Conservation (phyloP, 2,113 vertebrate species). For the Erpornis zantholeuca region DNA sequence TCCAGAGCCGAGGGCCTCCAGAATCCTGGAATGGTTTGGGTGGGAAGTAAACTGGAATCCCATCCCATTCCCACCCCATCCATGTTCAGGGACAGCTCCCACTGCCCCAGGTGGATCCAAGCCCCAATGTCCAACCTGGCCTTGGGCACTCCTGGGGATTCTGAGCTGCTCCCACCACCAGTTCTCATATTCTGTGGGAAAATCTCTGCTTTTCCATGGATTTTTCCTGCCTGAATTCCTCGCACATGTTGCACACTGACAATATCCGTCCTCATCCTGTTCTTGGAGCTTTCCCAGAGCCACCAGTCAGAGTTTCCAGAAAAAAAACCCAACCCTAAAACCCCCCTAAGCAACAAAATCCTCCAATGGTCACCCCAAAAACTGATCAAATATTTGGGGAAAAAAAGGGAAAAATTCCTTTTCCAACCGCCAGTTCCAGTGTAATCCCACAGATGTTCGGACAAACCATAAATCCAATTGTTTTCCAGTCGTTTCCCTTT, state of each 20-base stretch:
- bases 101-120: rapidly evolving
- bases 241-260: rapidly evolving
- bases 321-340: neutral
- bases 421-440: neutral
- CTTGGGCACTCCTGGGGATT: neutral
- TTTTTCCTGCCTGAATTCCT: neutral
- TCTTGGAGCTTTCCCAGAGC: neutral
- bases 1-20: neutral
- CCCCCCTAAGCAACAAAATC: rapidly evolving
- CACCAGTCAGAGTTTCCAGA: neutral
- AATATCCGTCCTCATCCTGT: neutral
- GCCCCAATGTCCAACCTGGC: rapidly evolving
- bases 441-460: neutral
- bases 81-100: rapidly evolving
- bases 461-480: neutral
- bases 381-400: neutral
- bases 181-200: neutral
- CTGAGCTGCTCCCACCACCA: neutral
- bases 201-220: neutral
- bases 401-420: no score
- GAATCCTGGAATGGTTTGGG: neutral
- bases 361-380: neutral
- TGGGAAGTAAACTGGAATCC: rapidly evolving
- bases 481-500: conserved; percentile 7
- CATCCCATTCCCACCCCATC: neutral